Conservation (phyloP, 2,888 invertebrate genomes). For the Scotopteryx bipunctaria region DNA sequence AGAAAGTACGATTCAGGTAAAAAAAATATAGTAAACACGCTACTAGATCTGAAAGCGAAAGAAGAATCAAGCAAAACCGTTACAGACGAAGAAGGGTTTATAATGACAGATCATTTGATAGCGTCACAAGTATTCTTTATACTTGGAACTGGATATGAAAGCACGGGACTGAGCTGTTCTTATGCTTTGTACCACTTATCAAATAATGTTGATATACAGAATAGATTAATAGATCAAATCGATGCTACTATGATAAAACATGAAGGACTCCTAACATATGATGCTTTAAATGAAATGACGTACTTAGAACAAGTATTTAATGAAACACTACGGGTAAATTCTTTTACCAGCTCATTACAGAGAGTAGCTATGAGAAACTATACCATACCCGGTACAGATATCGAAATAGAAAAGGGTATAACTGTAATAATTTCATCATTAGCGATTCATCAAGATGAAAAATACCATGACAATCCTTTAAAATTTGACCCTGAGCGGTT, state of each 20-base stretch:
- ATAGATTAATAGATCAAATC: neutral
- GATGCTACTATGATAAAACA: neutral
- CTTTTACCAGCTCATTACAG: slow-evolving; percentile 55
- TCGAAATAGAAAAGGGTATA: slow-evolving; percentile 49
- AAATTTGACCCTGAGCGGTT: slow-evolving; percentile 70
- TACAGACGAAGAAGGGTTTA: neutral
- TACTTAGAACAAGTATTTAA: slow-evolving; percentile 54
- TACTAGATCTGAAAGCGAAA: neutral
- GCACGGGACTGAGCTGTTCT: neutral
- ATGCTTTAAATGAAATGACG: slow-evolving; percentile 49
- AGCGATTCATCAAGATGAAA: slow-evolving; percentile 59
- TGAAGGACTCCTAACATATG: slow-evolving; percentile 21
- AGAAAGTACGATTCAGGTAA: neutral
- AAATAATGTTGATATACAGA: neutral
- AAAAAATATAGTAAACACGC: neutral
- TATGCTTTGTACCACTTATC: neutral
- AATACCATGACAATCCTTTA: slow-evolving; percentile 60
- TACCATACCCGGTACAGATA: slow-evolving; percentile 48
- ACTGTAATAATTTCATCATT: slow-evolving; percentile 48
- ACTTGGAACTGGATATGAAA: neutral
- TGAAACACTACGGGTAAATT: slow-evolving; percentile 66
- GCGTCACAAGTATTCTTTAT: neutral
- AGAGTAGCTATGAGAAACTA: slow-evolving; percentile 50
- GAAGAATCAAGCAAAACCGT: neutral
- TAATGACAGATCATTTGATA: neutral